Percentiles rank a stretch among this genome's conserved stretches.
Conservation (phyloP, 2,888 invertebrate species). For the Iphiclides podalirius region DNA sequence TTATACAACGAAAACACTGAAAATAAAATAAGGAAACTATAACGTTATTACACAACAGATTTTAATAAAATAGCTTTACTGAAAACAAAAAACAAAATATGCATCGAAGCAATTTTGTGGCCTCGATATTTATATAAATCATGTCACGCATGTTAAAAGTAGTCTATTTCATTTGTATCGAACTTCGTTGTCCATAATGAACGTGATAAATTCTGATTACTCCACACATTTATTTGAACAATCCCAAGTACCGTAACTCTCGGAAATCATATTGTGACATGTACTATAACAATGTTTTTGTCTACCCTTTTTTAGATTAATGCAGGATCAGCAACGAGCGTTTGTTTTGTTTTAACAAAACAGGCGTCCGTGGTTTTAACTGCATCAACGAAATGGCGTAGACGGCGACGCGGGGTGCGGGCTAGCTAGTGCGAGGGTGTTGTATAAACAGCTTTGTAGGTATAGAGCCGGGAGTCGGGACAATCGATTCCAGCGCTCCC, state of each 20-base stretch:
- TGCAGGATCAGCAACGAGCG: too few species aligned
- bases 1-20: not conserved
- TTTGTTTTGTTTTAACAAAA: too few species aligned
- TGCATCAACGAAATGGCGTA: slow-evolving; percentile 53
- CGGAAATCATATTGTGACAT: too few species aligned
- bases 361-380: slow-evolving; percentile 36
- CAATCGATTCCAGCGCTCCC: slow-evolving; percentile 71
- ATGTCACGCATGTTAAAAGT: slow-evolving; percentile 2
- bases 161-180: not conserved
- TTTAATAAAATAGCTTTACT: too few species aligned
- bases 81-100: not conserved
- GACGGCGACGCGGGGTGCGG: slow-evolving; percentile 36
- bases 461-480: slow-evolving; percentile 35
- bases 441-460: slow-evolving; percentile 29
- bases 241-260: too few species aligned
- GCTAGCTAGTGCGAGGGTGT: slow-evolving; percentile 58
- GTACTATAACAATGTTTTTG: too few species aligned
- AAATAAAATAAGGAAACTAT: too few species aligned
- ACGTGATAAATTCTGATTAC: not conserved
- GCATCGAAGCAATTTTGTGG: slow-evolving; percentile 3
- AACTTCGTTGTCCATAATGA: not conserved
- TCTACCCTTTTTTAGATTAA: too few species aligned
- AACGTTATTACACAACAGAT: too few species aligned
- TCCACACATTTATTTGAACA: not conserved
- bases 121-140: slow-evolving; percentile 8